Evolutionary conservation across 2,797 vertebrate genomes (phyloP).

Genomic region (Poeciliopsis paucimaculata): DNA sequence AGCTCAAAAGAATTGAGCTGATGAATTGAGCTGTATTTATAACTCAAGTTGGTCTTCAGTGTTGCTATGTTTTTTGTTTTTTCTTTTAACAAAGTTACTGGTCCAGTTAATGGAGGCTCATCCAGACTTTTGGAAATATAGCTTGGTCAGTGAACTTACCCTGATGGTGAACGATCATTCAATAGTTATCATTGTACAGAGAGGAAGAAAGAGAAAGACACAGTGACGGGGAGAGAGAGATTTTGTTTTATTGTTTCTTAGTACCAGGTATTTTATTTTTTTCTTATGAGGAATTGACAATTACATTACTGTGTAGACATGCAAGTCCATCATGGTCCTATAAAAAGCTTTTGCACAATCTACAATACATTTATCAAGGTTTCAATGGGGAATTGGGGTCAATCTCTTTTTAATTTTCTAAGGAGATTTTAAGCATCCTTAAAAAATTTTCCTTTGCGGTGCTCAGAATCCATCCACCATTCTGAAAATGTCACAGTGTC

Average conservation of each 20-base stretch:
- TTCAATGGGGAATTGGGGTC: background rate
- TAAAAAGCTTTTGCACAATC: background rate
- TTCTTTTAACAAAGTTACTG: background rate
- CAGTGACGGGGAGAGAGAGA: no score
- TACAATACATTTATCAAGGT: background rate
- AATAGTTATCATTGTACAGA: no score
- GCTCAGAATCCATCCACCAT: background rate
- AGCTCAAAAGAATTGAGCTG: background rate
- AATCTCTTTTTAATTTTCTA: background rate
- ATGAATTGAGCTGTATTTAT: background rate
- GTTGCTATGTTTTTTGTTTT: background rate
- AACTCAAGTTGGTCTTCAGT: background rate
- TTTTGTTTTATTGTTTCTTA: background rate
- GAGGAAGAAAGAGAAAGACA: no score
- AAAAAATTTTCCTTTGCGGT: no score
- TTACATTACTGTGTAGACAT: background rate
- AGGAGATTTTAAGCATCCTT: background rate
- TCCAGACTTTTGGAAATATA: background rate
- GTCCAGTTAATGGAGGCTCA: background rate
- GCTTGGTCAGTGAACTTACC: background rate
- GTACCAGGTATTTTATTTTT: background rate
- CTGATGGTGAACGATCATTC: background rate
- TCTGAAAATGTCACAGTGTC: slow-evolving; percentile 10
- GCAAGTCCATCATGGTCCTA: background rate
- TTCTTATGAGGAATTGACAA: background rate